phyloP scores from a whole-genome alignment of 2,888 invertebrate species.

The Zygogramma bicolorata region DNA sequence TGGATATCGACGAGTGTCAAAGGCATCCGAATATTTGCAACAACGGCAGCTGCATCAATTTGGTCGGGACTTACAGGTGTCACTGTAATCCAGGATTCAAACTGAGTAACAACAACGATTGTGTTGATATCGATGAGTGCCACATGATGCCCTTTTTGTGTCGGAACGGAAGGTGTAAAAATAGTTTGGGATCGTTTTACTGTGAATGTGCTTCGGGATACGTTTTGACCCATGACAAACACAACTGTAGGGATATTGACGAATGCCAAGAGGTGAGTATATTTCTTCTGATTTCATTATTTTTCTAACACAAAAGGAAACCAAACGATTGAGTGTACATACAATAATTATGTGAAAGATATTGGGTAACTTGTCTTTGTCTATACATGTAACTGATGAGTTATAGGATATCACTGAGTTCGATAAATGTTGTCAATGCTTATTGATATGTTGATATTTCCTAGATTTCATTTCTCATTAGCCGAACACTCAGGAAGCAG shows the following conservation, averaged over 20 bases:
- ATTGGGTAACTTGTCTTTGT: too few species aligned
- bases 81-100: constrained; percentile 83
- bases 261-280: constrained; percentile 77
- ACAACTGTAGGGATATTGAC: constrained; percentile 84
- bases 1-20: constrained; percentile 81
- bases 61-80: constrained; percentile 78
- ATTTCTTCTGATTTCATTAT: neutral
- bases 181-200: constrained; percentile 82
- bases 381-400: too few species aligned
- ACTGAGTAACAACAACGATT: constrained; percentile 82
- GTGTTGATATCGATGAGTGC: constrained; percentile 87
- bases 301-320: too few species aligned
- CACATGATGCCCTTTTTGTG: constrained; percentile 87
- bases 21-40: constrained; percentile 81
- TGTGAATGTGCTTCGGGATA: constrained; percentile 88
- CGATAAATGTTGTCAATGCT: too few species aligned
- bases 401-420: too few species aligned
- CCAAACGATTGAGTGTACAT: too few species aligned
- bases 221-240: constrained; percentile 78
- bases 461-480: too few species aligned
- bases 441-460: too few species aligned
- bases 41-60: constrained; percentile 82
- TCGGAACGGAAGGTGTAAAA: constrained; percentile 86
- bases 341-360: too few species aligned
- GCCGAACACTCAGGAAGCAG: too few species aligned